Conservation (phyloP, 2,797 vertebrate genomes). For the Danio jaintianensis region DNA sequence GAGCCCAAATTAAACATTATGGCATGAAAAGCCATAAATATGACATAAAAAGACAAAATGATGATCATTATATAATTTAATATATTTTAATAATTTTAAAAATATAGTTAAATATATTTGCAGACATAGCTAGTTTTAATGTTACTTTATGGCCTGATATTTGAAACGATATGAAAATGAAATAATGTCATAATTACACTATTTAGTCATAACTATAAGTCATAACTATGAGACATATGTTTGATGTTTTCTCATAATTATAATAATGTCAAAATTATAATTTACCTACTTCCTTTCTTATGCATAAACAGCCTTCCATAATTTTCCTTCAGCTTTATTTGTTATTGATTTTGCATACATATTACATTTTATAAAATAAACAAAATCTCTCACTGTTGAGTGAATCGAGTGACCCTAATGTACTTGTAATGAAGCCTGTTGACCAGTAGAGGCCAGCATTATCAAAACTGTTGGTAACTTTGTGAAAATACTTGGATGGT, state of each 20-base stretch:
- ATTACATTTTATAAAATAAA: neutral
- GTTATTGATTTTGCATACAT: neutral
- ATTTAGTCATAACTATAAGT: no score
- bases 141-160: no score
- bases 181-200: no score
- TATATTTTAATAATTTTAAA: no score
- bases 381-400: neutral
- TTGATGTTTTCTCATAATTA: neutral
- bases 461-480: neutral
- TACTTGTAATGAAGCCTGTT: neutral
- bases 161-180: no score
- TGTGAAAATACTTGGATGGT: neutral
- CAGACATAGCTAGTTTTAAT: no score
- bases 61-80: no score
- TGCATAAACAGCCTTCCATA: neutral
- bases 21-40: no score
- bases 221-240: no score
- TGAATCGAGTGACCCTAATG: neutral
- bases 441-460: slow-evolving; percentile 21
- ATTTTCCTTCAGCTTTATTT: neutral
- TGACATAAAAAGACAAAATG: no score
- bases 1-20: no score
- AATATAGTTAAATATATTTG: no score
- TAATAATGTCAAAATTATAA: neutral
- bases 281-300: neutral